Conservation (phyloP, 1,140 invertebrate genomes). For the Acromyrmex echinatior region DNA sequence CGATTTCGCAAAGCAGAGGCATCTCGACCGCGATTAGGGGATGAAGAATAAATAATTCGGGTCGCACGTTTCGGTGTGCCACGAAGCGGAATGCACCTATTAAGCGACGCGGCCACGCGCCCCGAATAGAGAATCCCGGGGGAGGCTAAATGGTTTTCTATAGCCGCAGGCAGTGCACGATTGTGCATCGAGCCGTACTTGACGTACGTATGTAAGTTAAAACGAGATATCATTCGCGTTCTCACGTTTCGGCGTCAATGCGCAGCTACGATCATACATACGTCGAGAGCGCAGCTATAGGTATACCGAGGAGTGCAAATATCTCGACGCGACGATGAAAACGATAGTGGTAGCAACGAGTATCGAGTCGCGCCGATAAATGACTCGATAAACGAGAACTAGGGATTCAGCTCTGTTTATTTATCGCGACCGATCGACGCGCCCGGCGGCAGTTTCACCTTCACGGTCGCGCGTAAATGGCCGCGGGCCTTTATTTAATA, state of each 20-base stretch:
- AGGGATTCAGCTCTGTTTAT: conserved; percentile 66
- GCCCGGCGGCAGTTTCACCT: conserved; percentile 40
- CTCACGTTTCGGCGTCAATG: conserved; percentile 76
- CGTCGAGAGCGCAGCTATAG: conserved; percentile 17
- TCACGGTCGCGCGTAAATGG: conserved; percentile 66
- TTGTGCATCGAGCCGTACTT: conserved; percentile 76
- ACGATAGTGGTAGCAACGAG: background rate
- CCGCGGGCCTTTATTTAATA: conserved; percentile 81
- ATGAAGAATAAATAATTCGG: conserved; percentile 57
- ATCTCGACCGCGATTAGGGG: conserved; percentile 37
- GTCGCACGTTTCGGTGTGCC: conserved; percentile 64
- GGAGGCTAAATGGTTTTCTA: conserved; percentile 78
- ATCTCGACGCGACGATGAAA: background rate
- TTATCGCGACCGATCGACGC: conserved; percentile 73
- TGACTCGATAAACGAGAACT: conserved; percentile 62
- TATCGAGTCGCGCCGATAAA: conserved; percentile 43
- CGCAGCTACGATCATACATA: conserved; percentile 24
- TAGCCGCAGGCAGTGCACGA: conserved; percentile 80
- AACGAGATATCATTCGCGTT: conserved; percentile 61
- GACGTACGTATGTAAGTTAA: conserved; percentile 29
- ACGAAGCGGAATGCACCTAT: conserved; percentile 74
- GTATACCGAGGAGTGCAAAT: background rate
- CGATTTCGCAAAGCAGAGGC: conserved; percentile 25
- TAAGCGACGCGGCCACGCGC: conserved; percentile 76
- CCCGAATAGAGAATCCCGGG: conserved; percentile 74